Evolutionary conservation across 2,888 invertebrate species (phyloP).

Genomic region (Rhamphomyia laevipes): DNA sequence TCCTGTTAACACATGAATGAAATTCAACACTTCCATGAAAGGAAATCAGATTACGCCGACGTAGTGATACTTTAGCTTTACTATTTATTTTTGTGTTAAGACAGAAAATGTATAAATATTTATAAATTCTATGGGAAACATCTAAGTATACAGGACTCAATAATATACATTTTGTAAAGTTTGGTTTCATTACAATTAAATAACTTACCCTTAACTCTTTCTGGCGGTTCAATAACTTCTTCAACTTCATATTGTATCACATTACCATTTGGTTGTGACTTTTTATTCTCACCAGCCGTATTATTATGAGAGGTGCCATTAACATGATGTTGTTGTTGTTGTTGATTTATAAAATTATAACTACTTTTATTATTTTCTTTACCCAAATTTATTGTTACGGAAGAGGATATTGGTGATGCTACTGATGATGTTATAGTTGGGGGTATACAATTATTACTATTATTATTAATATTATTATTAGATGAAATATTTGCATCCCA

Average conservation of each 20-base stretch:
- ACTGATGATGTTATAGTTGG: neutral
- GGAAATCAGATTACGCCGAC: too few species aligned
- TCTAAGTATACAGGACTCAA: neutral
- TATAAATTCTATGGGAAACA: too few species aligned
- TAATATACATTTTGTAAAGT: neutral
- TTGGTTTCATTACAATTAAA: neutral
- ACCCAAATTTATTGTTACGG: neutral
- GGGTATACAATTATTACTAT: conserved; percentile 9
- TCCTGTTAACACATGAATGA: too few species aligned
- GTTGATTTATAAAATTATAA: neutral
- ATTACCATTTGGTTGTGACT: conserved; percentile 25
- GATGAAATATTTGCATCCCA: neutral
- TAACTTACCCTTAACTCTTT: conserved; percentile 29
- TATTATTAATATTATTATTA: conserved; percentile 23
- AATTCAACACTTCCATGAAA: too few species aligned
- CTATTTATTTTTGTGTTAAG: too few species aligned
- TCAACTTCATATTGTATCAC: conserved; percentile 29
- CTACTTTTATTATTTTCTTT: neutral
- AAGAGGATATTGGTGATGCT: neutral
- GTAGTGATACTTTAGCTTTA: too few species aligned
- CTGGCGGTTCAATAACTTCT: conserved; percentile 29
- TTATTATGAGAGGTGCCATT: neutral
- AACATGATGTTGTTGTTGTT: too few species aligned
- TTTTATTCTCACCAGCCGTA: neutral
- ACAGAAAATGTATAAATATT: too few species aligned